These are phyloP conservation scores for Leucophenga montana DNA, from an alignment of 2,888 invertebrate species.

Conservation along the genomic window DNA sequence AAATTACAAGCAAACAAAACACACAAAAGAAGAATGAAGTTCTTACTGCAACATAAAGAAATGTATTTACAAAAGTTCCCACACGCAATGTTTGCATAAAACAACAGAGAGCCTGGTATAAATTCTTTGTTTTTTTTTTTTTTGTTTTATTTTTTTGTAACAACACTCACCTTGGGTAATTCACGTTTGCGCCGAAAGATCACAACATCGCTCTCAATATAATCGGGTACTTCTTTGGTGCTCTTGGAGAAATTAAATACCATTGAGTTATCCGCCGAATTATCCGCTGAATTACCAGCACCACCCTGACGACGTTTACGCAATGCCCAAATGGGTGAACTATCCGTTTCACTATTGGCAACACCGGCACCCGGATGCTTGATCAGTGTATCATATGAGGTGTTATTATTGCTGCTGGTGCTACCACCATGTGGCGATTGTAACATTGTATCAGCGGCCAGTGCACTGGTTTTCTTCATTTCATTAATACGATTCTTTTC, in stretches of 20 bases:
- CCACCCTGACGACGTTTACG: conserved; percentile 63
- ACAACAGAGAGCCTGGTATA: too few species aligned
- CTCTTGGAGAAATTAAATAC: conserved; percentile 88
- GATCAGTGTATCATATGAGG: conserved; percentile 68
- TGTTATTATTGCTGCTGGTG: conserved; percentile 46
- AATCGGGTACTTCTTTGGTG: conserved; percentile 90
- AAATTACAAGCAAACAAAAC: background rate
- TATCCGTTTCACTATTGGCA: conserved; percentile 53
- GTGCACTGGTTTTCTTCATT: conserved; percentile 75
- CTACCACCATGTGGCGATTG: conserved; percentile 37
- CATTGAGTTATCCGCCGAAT: conserved; percentile 78
- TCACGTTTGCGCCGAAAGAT: conserved; percentile 80
- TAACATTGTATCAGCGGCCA: conserved; percentile 48
- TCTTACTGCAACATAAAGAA: background rate
- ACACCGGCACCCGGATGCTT: conserved; percentile 23
- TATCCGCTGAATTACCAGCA: conserved; percentile 39
- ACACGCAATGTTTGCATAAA: too few species aligned
- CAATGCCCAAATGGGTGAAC: conserved; percentile 65
- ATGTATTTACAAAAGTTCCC: too few species aligned
- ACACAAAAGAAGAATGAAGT: background rate
- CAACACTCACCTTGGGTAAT: conserved; percentile 83
- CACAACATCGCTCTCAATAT: conserved; percentile 91
- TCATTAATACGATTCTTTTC: conserved; percentile 82
- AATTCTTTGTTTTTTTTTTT: too few species aligned
- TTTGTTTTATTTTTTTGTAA: too few species aligned